Base-by-base conservation (phyloP, 2,888 invertebrate species). In the Nasonia oneida region DNA sequence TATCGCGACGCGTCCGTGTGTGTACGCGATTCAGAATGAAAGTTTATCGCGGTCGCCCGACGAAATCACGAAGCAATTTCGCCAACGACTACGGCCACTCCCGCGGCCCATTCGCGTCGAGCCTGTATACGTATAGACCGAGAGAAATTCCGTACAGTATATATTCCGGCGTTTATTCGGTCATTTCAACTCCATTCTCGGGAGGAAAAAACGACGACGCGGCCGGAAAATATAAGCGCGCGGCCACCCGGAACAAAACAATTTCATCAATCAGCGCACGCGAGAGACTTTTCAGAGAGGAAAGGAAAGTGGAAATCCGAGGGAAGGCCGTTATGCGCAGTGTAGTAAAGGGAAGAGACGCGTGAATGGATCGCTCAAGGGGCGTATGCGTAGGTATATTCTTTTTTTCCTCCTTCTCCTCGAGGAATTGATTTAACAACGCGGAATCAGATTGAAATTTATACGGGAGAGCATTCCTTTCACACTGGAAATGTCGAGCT, bases 181-280 rank as follows among this genome's bases (percentile, higher is more conserved):
- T 76, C 57, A 23, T 57, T 53, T 76, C n/a, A 57, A 37, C 57
- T 57, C 47, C 10, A n/a, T 29, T 42, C 39, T n/a, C n/a, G 42
- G 12, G 6, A 23, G 29, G 75, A 75, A 29, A 23, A 23, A 50
- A 73, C 1, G n/a, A 18, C 29, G 14, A 76, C 57, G 33, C 33
- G 29, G 1, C 23, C 14, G 57, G 10, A 42, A 64, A 64, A 64
- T 8, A 29, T 18, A 64, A 23, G 37, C 33, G 37, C 10, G 23
- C n/a, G 10, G 6, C 37, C 4, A 64, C 2, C 39, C 64, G 53
- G 77, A 82, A 70, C 78, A 86, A 79, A 74, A 70, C 23, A 84
- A 82, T 18, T 53, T 50, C 50, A 84, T 81, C 42, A 77, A 70
- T 57, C 37, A 78, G 79, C 33, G 47, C 33, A 18, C 6, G 53